These are phyloP conservation scores for Paedocypris sp. DNA, from an alignment of 2,113 vertebrate genomes.

Conservation along the genomic window DNA sequence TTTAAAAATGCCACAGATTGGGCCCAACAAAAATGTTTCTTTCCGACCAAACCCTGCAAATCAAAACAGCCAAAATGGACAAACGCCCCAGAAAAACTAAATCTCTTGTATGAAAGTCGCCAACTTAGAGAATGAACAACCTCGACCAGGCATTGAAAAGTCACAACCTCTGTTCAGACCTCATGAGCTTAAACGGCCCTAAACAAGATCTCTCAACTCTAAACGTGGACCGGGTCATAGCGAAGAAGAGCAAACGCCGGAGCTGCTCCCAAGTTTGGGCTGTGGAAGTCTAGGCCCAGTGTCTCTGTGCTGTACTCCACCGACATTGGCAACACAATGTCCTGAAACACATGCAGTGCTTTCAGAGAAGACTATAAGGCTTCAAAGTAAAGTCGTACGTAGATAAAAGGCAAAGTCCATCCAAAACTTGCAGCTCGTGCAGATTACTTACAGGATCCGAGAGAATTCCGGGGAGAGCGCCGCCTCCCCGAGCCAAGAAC, in stretches of 20 bases:
- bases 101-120: conserved; percentile 29
- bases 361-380: conserved; percentile 28
- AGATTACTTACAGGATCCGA: conserved; percentile 16
- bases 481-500: conserved; percentile 9
- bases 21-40: background rate
- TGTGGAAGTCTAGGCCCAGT: background rate
- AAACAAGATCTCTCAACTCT: background rate
- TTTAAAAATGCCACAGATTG: background rate
- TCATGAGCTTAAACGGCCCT: background rate
- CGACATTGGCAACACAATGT: conserved; percentile 16
- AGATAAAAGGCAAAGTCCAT: conserved; percentile 32
- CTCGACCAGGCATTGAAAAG: background rate
- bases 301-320: conserved; percentile 9
- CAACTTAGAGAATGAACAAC: conserved; percentile 3
- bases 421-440: conserved; percentile 18
- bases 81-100: too few species aligned
- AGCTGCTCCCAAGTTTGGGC: background rate
- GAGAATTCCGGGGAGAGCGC: background rate
- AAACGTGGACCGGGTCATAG: background rate
- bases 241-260: background rate
- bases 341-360: conserved; percentile 16
- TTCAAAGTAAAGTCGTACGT: conserved; percentile 24
- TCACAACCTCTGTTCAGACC: conserved; percentile 7
- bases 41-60: background rate
- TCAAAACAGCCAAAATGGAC: conserved; percentile 24